Conservation (phyloP, 2,797 vertebrate genomes). For the Menidia menidia region DNA sequence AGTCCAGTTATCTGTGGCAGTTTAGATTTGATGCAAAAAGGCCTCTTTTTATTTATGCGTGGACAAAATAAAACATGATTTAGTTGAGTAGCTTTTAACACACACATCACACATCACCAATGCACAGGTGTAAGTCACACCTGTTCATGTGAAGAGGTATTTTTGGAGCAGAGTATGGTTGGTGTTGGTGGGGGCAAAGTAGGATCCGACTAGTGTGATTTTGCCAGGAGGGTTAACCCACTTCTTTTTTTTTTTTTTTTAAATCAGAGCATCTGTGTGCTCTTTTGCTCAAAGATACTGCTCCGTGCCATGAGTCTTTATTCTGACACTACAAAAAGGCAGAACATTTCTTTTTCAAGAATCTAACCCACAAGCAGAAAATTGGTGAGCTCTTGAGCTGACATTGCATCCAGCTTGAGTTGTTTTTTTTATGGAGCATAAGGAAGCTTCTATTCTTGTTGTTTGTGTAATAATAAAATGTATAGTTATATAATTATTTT, state of each 20-base stretch:
- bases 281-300: slow-evolving; percentile 42
- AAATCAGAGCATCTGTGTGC: slow-evolving; percentile 66
- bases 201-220: slow-evolving; percentile 44
- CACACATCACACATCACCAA: slow-evolving; percentile 5
- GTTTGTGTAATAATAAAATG: not conserved
- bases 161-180: slow-evolving; percentile 15
- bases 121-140: slow-evolving; percentile 9
- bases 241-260: slow-evolving; percentile 60
- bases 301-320: slow-evolving; percentile 51
- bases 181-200: slow-evolving; percentile 43
- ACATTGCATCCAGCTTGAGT: not conserved
- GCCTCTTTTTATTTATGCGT: not conserved
- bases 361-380: slow-evolving; percentile 17
- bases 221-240: slow-evolving; percentile 51
- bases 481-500: no score
- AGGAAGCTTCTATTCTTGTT: not conserved
- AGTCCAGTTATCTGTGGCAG: slow-evolving; percentile 1
- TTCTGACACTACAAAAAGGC: slow-evolving; percentile 29
- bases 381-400: slow-evolving; percentile 1
- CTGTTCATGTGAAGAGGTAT: not conserved
- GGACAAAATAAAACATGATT: not conserved
- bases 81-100: no score
- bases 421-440: not conserved
- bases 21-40: not conserved
- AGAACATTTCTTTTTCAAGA: slow-evolving; percentile 21